Evolutionary conservation across 2,113 vertebrate species (phyloP).

Genomic region (Chloropsis cyanopogon): DNA sequence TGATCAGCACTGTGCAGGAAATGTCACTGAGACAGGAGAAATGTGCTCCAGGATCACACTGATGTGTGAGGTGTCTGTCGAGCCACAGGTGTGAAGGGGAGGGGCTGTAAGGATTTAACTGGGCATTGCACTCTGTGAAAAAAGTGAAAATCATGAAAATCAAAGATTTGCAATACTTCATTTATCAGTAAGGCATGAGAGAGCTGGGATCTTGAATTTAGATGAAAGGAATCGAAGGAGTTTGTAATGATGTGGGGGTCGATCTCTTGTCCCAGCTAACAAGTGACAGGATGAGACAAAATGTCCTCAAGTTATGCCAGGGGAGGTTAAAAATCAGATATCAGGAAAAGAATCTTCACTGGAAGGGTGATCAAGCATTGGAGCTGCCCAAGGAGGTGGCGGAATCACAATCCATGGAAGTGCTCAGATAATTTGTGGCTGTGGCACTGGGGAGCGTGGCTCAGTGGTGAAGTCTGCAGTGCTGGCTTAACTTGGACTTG

Average conservation of each 20-base stretch:
- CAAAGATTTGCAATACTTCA: neutral
- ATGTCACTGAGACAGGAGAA: neutral
- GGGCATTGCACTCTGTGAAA: neutral
- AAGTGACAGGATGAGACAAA: neutral
- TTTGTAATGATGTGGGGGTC: neutral
- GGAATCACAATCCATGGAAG: too few relatives aligned
- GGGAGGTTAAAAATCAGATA: neutral
- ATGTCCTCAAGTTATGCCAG: neutral
- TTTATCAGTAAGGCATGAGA: neutral
- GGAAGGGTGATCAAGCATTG: too few relatives aligned
- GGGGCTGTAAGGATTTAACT: neutral
- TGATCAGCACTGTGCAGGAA: neutral
- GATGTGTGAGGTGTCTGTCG: rapidly evolving
- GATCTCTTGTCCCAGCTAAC: too few relatives aligned
- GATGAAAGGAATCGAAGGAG: neutral
- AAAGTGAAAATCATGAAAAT: neutral
- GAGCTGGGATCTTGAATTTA: neutral
- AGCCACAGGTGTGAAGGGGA: neutral
- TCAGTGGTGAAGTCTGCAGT: rapidly evolving
- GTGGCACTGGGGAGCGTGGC: rapidly evolving
- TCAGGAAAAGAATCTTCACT: neutral
- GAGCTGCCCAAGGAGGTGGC: neutral
- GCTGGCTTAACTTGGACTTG: neutral
- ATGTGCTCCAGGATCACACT: neutral
- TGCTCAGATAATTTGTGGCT: too few relatives aligned